These are phyloP conservation scores for Montipora capitata DNA, from an alignment of 92 coral and sea anemone species.

Conservation along the genomic window DNA sequence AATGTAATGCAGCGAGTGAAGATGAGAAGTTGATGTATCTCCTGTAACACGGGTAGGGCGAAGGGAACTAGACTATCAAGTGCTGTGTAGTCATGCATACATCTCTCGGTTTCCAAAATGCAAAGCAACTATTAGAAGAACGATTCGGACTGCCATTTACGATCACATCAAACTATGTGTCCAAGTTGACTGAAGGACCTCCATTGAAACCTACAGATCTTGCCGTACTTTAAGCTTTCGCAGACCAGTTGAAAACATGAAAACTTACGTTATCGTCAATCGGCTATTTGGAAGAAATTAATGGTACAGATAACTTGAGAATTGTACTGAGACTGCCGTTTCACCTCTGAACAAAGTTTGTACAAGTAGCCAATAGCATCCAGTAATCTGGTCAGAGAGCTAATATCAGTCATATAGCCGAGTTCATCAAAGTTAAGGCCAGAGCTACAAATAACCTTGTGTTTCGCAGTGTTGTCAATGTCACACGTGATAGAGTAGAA, in stretches of 20 bases:
- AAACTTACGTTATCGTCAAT: constrained; percentile 51
- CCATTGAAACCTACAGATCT: constrained; percentile 42
- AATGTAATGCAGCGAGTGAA: too few species aligned
- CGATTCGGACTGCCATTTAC: too few species aligned
- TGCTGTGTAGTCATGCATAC: too few species aligned
- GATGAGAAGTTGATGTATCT: too few species aligned
- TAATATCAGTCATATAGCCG: constrained; percentile 43
- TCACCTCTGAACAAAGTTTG: constrained; percentile 40
- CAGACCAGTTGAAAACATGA: constrained; percentile 56
- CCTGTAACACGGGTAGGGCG: too few species aligned
- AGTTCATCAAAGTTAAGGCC: constrained; percentile 51
- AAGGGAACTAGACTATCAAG: too few species aligned
- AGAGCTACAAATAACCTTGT: constrained; percentile 62
- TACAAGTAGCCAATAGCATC: constrained; percentile 41
- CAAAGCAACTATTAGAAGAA: too few species aligned
- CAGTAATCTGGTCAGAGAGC: constrained; percentile 40
- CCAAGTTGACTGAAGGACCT: not conserved
- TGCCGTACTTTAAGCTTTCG: constrained; percentile 11
- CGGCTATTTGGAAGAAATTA: constrained; percentile 71
- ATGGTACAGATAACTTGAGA: constrained; percentile 53
- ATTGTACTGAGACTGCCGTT: constrained; percentile 58
- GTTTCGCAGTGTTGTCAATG: constrained; percentile 20
- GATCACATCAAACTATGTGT: too few species aligned
- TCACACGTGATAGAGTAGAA: too few species aligned
- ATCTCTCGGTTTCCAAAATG: too few species aligned